These are phyloP conservation scores for Drosophila eohydei DNA, from an alignment of 2,888 invertebrate genomes.

Conservation along the genomic window DNA sequence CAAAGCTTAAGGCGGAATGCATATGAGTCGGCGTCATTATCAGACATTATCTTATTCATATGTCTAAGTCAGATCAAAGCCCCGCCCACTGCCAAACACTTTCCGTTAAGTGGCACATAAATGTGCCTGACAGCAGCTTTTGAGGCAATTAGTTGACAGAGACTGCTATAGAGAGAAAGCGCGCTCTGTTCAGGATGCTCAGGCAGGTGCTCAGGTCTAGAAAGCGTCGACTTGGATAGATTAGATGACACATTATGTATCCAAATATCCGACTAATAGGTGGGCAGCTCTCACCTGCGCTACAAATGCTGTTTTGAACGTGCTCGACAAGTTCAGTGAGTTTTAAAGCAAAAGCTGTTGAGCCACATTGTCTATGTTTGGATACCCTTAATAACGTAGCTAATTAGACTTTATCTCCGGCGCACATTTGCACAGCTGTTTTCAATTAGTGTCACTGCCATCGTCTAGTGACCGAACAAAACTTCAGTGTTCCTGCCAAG, in stretches of 20 bases:
- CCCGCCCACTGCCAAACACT: constrained; percentile 17
- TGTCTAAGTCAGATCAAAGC: constrained; percentile 62
- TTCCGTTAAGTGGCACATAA: constrained; percentile 36
- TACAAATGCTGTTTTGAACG: too few species aligned
- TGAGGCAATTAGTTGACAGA: constrained; percentile 49
- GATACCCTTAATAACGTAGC: background rate
- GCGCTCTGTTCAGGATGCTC: constrained; percentile 6
- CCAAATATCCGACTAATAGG: background rate
- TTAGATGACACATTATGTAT: background rate
- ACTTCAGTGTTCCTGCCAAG: constrained; percentile 28
- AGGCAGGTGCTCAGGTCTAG: constrained; percentile 3
- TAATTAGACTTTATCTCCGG: constrained; percentile 8
- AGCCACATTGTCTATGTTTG: background rate
- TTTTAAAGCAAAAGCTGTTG: background rate
- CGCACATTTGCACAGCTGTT: constrained; percentile 56
- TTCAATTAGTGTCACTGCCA: constrained; percentile 60
- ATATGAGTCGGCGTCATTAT: too few species aligned
- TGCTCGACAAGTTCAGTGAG: background rate
- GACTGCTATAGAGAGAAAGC: background rate
- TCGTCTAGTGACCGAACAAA: constrained; percentile 42
- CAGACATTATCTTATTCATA: constrained; percentile 26
- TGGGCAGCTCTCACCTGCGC: background rate
- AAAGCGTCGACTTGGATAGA: background rate
- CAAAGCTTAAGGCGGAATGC: background rate
- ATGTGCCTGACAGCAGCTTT: constrained; percentile 45